Evolutionary conservation across 2,888 invertebrate genomes (phyloP).

Genomic region (Neoscelio sp.): DNA sequence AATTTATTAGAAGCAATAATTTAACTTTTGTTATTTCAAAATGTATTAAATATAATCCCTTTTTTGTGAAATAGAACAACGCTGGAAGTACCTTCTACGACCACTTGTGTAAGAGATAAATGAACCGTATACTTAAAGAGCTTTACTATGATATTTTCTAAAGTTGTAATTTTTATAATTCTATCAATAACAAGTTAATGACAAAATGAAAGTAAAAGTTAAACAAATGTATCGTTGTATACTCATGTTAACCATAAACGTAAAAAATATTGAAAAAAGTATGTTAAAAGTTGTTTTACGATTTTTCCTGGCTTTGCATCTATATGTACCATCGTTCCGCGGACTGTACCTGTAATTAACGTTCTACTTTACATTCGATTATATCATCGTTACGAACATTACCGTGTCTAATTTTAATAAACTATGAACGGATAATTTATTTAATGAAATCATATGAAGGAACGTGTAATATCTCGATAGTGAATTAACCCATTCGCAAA

Average conservation of each 20-base stretch:
- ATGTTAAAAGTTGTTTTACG: slow-evolving; percentile 13
- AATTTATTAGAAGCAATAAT: slow-evolving; percentile 15
- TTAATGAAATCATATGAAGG: neutral
- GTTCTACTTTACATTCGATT: neutral
- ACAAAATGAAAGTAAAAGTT: neutral
- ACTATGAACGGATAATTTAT: neutral
- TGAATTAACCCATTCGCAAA: no score
- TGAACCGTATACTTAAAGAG: neutral
- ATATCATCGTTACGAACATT: neutral
- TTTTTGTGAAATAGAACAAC: slow-evolving; percentile 2
- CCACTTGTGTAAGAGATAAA: neutral
- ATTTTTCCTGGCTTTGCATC: neutral
- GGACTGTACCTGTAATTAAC: neutral
- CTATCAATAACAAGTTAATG: slow-evolving; percentile 1
- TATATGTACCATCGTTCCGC: neutral
- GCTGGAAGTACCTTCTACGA: neutral
- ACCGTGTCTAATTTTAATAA: neutral
- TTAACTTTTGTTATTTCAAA: neutral
- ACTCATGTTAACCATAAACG: slow-evolving; percentile 8
- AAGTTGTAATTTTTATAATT: neutral
- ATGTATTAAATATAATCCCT: neutral
- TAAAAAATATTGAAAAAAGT: slow-evolving; percentile 6
- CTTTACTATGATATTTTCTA: neutral
- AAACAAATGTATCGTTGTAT: neutral
- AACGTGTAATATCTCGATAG: neutral